A percentile compares a stretch with the other conserved stretches of the same genome.
Evolutionary conservation across 2,113 vertebrate species (phyloP).

Genomic region (Centropristis striata): DNA sequence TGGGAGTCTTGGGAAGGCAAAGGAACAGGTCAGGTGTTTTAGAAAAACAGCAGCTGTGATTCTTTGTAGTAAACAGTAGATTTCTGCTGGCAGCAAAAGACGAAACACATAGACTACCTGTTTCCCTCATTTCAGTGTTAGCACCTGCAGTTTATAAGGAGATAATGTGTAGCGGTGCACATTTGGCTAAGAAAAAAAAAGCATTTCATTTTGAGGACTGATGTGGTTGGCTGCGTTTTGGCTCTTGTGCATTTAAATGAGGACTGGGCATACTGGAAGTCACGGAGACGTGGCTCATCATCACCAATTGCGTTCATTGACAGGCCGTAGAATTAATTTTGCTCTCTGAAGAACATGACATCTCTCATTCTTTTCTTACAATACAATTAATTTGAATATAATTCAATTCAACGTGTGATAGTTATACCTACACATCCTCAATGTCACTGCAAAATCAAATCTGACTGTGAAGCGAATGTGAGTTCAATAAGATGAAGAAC

Average conservation of each 20-base stretch:
- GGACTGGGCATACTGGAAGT: neutral
- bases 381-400: conserved; percentile 38
- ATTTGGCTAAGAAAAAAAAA: conserved; percentile 8
- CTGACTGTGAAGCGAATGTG: conserved; percentile 22
- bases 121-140: conserved; percentile 15
- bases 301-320: conserved; percentile 34
- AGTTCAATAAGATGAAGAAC: conserved; percentile 23
- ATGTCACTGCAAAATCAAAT: conserved; percentile 11
- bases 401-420: conserved; percentile 14
- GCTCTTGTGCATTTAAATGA: conserved; percentile 34
- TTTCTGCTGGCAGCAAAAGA: conserved; percentile 2
- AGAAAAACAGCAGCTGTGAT: conserved; percentile 30
- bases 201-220: neutral
- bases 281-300: conserved; percentile 40
- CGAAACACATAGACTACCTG: neutral
- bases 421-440: conserved; percentile 20
- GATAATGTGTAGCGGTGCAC: neutral
- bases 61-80: conserved; percentile 20
- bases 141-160: conserved; percentile 9
- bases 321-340: conserved; percentile 24
- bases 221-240: conserved; percentile 11
- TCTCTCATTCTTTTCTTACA: conserved; percentile 28
- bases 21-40: conserved; percentile 27
- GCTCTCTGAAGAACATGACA: conserved; percentile 13
- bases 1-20: conserved; percentile 4